These are phyloP conservation scores for Drosophila baimaii DNA, from an alignment of 1,140 invertebrate genomes.

Conservation along the genomic window DNA sequence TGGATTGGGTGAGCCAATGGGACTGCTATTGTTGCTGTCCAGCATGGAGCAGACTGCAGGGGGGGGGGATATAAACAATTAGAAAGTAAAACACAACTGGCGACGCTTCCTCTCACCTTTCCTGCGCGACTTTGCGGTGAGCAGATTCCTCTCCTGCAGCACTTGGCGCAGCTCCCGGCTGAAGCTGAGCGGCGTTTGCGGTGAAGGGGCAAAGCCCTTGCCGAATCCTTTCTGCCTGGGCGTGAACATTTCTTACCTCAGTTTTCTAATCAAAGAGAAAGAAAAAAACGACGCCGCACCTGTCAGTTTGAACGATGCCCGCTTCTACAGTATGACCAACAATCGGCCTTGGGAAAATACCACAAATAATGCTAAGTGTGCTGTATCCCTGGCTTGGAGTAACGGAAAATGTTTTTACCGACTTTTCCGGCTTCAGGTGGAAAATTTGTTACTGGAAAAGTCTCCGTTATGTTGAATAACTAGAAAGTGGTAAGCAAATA, in stretches of 20 bases:
- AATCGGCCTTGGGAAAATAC: background rate
- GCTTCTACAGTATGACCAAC: slow-evolving; percentile 25
- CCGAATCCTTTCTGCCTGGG: slow-evolving; percentile 50
- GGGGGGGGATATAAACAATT: background rate
- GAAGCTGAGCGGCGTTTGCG: slow-evolving; percentile 85
- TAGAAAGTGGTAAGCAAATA: no score
- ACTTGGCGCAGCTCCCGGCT: slow-evolving; percentile 87
- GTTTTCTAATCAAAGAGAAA: slow-evolving; percentile 25
- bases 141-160: slow-evolving; percentile 87
- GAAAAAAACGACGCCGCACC: slow-evolving; percentile 67
- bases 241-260: slow-evolving; percentile 61
- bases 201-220: slow-evolving; percentile 40
- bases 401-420: background rate
- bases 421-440: no score
- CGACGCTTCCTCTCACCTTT: slow-evolving; percentile 84
- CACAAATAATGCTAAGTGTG: background rate
- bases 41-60: slow-evolving; percentile 61
- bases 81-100: slow-evolving; percentile 2
- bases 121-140: slow-evolving; percentile 87
- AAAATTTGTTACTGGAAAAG: no score
- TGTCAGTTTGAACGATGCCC: slow-evolving; percentile 55
- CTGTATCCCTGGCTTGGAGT: background rate
- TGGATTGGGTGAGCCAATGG: slow-evolving; percentile 77
- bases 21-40: slow-evolving; percentile 70
- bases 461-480: no score